These are phyloP conservation scores for Drosophila sproati DNA, from an alignment of 1,140 invertebrate genomes.

Conservation along the genomic window DNA sequence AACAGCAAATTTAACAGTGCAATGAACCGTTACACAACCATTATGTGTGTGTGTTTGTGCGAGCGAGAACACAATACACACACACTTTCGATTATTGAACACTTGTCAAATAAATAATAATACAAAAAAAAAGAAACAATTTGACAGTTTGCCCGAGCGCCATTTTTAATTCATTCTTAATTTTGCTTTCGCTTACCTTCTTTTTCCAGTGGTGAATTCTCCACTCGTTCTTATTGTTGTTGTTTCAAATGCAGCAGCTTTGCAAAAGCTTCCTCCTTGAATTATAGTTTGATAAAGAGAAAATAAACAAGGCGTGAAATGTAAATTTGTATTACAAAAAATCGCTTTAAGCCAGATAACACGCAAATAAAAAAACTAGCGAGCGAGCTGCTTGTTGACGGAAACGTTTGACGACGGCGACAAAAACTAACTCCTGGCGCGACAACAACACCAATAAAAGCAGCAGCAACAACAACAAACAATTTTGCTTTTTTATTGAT, in stretches of 20 bases:
- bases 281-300: background rate
- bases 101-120: constrained; percentile 52
- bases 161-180: constrained; percentile 17
- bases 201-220: background rate
- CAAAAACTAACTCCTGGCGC: constrained; percentile 41
- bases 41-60: constrained; percentile 27
- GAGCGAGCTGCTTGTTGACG: constrained; percentile 65
- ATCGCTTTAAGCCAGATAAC: constrained; percentile 29
- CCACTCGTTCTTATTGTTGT: constrained; percentile 17
- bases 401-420: constrained; percentile 47
- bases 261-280: constrained; percentile 34
- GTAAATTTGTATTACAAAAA: constrained; percentile 26
- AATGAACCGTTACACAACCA: constrained; percentile 72
- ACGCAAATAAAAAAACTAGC: constrained; percentile 23
- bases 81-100: constrained; percentile 75
- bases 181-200: constrained; percentile 31
- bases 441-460: constrained; percentile 21
- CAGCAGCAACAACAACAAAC: constrained; percentile 51
- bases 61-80: constrained; percentile 50
- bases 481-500: constrained; percentile 63
- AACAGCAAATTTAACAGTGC: constrained; percentile 43
- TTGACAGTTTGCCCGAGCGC: constrained; percentile 28
- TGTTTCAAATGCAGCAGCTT: constrained; percentile 39
- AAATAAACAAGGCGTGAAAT: constrained; percentile 29
- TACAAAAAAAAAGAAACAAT: background rate